Evolutionary conservation across 2,888 invertebrate species (phyloP), one percentile per base, ranked within the genome.

Genomic region (Tetrapedia diversipes): DNA sequence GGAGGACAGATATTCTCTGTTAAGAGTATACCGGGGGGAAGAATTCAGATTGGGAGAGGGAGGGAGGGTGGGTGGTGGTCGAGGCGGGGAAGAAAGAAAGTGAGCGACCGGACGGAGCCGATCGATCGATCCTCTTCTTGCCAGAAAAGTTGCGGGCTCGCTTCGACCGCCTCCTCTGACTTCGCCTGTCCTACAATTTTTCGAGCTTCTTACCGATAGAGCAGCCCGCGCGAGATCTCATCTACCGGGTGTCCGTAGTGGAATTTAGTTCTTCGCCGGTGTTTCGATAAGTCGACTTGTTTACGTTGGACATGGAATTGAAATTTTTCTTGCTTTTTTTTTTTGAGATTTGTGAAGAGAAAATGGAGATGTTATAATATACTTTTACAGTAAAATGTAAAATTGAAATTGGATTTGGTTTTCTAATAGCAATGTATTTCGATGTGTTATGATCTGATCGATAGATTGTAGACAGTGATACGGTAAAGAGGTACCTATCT

Each of bases 81-180:
- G 41, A 4, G n/a, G 57, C 29, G 32, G 68, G 34, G 16, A 27
- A 27, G 66, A 68, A 71, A 69, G 80, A 68, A 76, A 83, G 59
- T 29, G 43, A 79, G 53, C 67, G 65, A 75, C 59, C 64, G 68
- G 66, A 74, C 76, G 81, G 66, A 73, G 67, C 71, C 75, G 73
- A 83, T 79, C 83, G 81, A 84, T 84, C 83, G 78, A 84, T 81
- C 79, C 29, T 4, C 81, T 63, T 77, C 74, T 72, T 70, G 76
- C 64, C 70, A 54, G 79, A 68, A 56, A 77, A 74, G 63, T 78
- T 56, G 59, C 68, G 37, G 59, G 63, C 51, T 39, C 39, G n/a
- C 29, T 22, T n/a, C n/a, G n/a, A n/a, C n/a, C n/a, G n/a, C n/a
- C n/a, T n/a, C n/a, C n/a, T n/a, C n/a, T n/a, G n/a, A 4, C 29